These are phyloP conservation scores for Strigamia transsilvanica DNA, from an alignment of 2,888 invertebrate genomes.

Conservation along the genomic window DNA sequence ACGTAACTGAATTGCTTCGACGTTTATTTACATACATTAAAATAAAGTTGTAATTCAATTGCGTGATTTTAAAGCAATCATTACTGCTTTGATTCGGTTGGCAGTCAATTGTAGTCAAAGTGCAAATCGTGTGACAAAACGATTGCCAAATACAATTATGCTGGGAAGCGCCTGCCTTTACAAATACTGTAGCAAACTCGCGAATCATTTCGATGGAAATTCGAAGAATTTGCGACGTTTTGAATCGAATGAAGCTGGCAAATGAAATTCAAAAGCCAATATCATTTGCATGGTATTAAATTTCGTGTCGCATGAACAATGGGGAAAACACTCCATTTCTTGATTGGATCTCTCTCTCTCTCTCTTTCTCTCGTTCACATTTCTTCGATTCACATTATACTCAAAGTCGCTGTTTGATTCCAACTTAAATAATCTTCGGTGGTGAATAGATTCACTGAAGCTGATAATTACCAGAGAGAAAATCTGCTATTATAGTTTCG, in stretches of 20 bases:
- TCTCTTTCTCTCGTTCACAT: neutral
- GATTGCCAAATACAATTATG: neutral
- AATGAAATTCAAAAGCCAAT: neutral
- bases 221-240: neutral
- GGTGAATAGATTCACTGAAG: neutral
- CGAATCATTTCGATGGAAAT: conserved; percentile 6
- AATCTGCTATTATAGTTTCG: neutral
- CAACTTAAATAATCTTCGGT: neutral
- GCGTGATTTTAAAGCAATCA: neutral
- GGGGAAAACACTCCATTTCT: neutral
- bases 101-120: neutral
- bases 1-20: neutral
- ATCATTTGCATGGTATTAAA: neutral
- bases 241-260: neutral
- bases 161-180: neutral
- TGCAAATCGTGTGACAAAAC: neutral
- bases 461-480: neutral
- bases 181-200: neutral
- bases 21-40: conserved; percentile 2
- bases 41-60: neutral
- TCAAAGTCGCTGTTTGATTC: neutral
- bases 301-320: neutral
- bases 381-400: neutral
- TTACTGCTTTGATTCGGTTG: neutral
- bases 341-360: neutral